phyloP scores from a whole-genome alignment of 2,113 vertebrate genomes.

The Vulpes vulpes region DNA sequence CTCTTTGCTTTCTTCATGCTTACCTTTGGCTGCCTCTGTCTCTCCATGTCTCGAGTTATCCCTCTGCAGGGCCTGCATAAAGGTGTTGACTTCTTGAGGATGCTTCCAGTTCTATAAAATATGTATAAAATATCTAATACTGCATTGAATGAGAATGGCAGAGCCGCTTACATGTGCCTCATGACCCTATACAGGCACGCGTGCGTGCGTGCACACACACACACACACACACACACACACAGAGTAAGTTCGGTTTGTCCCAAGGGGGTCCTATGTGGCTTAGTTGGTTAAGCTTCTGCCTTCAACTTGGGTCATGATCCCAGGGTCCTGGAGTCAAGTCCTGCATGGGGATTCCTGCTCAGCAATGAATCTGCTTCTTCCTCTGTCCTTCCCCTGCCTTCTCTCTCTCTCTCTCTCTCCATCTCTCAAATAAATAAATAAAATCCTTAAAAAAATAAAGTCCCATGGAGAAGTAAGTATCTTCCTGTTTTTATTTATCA shows the following conservation, averaged over 20 bases:
- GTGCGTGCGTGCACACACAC: neutral
- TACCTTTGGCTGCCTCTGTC: neutral
- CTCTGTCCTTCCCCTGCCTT: neutral
- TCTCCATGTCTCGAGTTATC: neutral
- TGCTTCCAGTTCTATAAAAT: neutral
- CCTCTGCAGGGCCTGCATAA: neutral
- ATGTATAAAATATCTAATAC: neutral
- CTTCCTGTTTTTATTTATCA: neutral
- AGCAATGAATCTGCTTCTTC: neutral
- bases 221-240: neutral
- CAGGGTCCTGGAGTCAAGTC: neutral
- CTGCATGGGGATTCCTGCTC: neutral
- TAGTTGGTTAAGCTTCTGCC: neutral
- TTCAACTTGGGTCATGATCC: neutral
- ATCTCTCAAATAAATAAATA: neutral
- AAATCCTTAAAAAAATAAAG: neutral
- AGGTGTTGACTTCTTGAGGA: neutral
- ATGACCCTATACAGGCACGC: neutral
- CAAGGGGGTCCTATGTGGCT: neutral
- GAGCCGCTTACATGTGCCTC: neutral
- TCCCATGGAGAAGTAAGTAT: neutral
- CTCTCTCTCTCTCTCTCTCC: neutral
- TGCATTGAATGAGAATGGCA: neutral
- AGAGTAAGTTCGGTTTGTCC: neutral
- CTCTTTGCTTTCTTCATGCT: neutral